phyloP scores from a whole-genome alignment of 2,113 vertebrate species.

The Chaenogobius annularis region DNA sequence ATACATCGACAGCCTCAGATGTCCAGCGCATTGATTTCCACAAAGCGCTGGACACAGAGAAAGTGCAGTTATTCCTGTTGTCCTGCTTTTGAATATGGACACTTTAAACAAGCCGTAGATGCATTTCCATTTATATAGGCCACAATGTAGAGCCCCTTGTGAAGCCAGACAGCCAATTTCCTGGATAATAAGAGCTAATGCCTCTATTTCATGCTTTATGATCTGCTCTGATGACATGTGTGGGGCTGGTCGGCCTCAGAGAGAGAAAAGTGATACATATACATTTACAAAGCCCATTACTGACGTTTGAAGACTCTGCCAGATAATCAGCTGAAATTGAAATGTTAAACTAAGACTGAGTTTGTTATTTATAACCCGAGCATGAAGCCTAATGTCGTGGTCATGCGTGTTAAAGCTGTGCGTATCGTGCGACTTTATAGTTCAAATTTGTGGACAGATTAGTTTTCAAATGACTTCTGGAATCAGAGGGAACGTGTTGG shows the following conservation, averaged over 20 bases:
- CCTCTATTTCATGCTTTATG: conserved; percentile 68
- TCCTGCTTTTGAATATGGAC: conserved; percentile 42
- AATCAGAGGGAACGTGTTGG: neutral
- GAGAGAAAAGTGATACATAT: conserved; percentile 40
- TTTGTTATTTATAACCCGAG: neutral
- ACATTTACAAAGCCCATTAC: conserved; percentile 39
- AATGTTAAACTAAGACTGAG: conserved; percentile 8
- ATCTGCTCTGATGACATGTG: conserved; percentile 71
- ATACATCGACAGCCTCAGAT: conserved; percentile 41
- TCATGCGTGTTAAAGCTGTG: neutral
- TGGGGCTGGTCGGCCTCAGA: too few relatives aligned
- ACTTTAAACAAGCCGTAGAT: conserved; percentile 59
- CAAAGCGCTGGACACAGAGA: conserved; percentile 7
- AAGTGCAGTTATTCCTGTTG: conserved; percentile 27
- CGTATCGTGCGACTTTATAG: neutral
- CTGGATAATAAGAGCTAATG: conserved; percentile 68
- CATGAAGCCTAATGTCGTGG: neutral
- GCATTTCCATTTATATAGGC: conserved; percentile 64
- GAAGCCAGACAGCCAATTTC: conserved; percentile 68
- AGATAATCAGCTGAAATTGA: conserved; percentile 24
- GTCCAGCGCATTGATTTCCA: conserved; percentile 36
- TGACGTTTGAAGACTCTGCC: conserved; percentile 18
- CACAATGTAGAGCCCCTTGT: conserved; percentile 56
- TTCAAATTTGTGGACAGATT: neutral
- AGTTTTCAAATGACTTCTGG: neutral